Conservation (phyloP, 2,113 vertebrate genomes). For the Sprattus sprattus region DNA sequence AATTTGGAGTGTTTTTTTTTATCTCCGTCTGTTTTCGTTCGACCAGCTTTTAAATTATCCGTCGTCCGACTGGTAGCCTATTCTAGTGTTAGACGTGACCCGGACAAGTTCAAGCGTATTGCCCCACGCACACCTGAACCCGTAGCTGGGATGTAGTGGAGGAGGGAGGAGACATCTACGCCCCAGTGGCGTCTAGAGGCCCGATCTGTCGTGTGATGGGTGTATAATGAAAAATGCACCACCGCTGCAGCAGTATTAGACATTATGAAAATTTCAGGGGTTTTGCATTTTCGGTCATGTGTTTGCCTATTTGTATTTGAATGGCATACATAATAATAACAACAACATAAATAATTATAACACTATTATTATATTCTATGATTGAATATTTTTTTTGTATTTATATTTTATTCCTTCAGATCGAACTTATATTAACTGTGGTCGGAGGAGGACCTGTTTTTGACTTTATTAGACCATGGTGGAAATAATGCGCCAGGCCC, state of each 20-base stretch:
- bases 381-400: not conserved
- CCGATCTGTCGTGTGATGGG: constrained; percentile 66
- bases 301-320: not conserved
- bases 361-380: not conserved
- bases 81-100: constrained; percentile 30
- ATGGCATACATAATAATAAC: constrained; percentile 20
- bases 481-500: not conserved
- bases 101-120: constrained; percentile 55
- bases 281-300: not conserved
- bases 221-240: constrained; percentile 60
- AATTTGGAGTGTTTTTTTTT: not conserved
- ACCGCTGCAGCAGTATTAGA: constrained; percentile 46
- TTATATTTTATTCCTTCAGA: not conserved
- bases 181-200: constrained; percentile 64
- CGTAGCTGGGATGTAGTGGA: constrained; percentile 42
- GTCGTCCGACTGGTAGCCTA: constrained; percentile 22
- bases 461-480: not conserved
- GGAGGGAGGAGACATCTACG: constrained; percentile 43
- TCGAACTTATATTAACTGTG: not conserved
- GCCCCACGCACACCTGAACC: constrained; percentile 66
- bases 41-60: constrained; percentile 16
- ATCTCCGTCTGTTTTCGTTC: not conserved
- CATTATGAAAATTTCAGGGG: constrained; percentile 43
- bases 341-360: constrained; percentile 8
- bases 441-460: not conserved